Evolutionary conservation across 2,888 invertebrate species (phyloP).

Genomic region (Habrosyne pyritoides): DNA sequence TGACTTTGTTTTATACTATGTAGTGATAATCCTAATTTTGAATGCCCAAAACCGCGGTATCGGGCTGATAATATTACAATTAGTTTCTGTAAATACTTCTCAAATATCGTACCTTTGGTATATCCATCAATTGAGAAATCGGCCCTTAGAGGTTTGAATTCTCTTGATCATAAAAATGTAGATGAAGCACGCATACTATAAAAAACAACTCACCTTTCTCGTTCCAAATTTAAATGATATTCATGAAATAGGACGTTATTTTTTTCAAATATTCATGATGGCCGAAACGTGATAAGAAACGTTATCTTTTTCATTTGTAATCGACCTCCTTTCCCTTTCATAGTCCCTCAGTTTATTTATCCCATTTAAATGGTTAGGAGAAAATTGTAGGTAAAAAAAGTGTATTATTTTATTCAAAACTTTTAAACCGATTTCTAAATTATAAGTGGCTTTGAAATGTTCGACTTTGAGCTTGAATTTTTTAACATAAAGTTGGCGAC

Average conservation of each 20-base stretch:
- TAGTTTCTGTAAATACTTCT: too few relatives aligned
- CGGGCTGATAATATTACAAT: too few relatives aligned
- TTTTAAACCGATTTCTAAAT: neutral
- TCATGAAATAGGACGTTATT: neutral
- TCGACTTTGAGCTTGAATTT: neutral
- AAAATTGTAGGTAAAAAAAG: neutral
- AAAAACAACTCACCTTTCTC: too few relatives aligned
- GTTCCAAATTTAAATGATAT: too few relatives aligned
- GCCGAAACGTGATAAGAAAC: neutral
- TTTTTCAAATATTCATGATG: neutral
- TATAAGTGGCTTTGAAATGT: neutral
- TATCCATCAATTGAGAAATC: too few relatives aligned
- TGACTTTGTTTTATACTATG: too few relatives aligned
- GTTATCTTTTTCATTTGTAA: neutral
- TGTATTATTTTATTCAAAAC: neutral
- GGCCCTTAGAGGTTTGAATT: too few relatives aligned
- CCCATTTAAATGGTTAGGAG: neutral
- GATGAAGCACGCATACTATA: too few relatives aligned
- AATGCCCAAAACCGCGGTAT: too few relatives aligned
- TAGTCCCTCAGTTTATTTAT: neutral
- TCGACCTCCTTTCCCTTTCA: neutral
- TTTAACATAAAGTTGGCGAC: neutral
- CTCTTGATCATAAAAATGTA: too few relatives aligned
- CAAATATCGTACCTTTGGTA: too few relatives aligned
- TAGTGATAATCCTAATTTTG: too few relatives aligned